Evolutionary conservation across 2,113 vertebrate genomes (phyloP).

Genomic region (Actenoides lindsayi): DNA sequence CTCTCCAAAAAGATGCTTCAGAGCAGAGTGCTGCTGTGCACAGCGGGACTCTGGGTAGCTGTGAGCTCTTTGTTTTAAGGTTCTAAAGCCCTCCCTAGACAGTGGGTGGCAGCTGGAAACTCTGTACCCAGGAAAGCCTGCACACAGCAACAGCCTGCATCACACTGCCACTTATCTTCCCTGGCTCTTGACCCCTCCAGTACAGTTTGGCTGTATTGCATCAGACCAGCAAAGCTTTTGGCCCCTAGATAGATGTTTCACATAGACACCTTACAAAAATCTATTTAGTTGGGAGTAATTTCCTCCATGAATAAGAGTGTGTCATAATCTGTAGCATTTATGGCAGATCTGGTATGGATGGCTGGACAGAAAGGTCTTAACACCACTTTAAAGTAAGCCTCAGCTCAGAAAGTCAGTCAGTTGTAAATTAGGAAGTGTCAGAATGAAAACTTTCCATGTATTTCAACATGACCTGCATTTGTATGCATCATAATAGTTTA

Average conservation of each 20-base stretch:
- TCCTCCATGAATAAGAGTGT: background rate
- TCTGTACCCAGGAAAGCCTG: background rate
- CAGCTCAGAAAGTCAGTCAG: background rate
- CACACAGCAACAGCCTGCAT: background rate
- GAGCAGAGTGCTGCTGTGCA: background rate
- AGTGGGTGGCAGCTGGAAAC: background rate
- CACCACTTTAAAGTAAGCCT: background rate
- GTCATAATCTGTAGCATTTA: background rate
- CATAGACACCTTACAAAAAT: background rate
- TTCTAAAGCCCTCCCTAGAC: background rate
- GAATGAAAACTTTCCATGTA: background rate
- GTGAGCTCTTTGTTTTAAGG: background rate
- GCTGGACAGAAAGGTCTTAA: background rate
- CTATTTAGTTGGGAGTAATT: background rate
- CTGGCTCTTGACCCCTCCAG: accelerated
- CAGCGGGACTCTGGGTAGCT: background rate
- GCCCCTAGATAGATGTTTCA: background rate
- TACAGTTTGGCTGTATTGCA: background rate
- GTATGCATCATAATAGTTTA: background rate
- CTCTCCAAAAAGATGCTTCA: background rate
- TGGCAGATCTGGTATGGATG: background rate
- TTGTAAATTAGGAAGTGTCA: background rate
- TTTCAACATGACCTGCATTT: background rate
- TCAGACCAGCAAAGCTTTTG: background rate
- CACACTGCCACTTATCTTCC: accelerated